These are phyloP conservation scores for Chrysomallon squamiferum DNA, from an alignment of 1,140 invertebrate genomes.

Conservation along the genomic window DNA sequence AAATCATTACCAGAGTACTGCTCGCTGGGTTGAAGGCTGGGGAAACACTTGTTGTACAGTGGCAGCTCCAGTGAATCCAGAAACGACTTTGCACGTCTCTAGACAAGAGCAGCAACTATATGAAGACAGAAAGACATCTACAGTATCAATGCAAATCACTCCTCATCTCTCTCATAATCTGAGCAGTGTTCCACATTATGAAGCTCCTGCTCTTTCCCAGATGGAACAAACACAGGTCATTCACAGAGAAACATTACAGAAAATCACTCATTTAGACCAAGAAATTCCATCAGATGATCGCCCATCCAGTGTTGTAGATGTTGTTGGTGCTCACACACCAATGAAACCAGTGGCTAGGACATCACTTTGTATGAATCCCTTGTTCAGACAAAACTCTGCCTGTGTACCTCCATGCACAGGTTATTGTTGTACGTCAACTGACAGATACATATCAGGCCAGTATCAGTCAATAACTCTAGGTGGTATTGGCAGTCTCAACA, in stretches of 20 bases:
- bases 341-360: conserved; percentile 9
- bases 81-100: neutral
- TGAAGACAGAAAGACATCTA: conserved; percentile 6
- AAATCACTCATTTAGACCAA: conserved; percentile 7
- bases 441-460: conserved; percentile 26
- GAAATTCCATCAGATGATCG: conserved; percentile 22
- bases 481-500: conserved; percentile 35
- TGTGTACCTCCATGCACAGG: conserved; percentile 23
- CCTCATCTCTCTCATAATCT: neutral
- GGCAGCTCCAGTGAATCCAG: neutral
- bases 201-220: conserved; percentile 11
- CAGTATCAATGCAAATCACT: conserved; percentile 11
- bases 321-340: conserved; percentile 23
- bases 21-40: conserved; percentile 25
- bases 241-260: conserved; percentile 12
- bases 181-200: conserved; percentile 1
- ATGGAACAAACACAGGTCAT: conserved; percentile 19
- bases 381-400: conserved; percentile 2
- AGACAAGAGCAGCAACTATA: neutral
- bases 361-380: conserved; percentile 10
- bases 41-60: conserved; percentile 10
- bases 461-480: conserved; percentile 41
- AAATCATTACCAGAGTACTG: neutral
- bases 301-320: conserved; percentile 24
- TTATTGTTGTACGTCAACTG: conserved; percentile 18